Evolutionary conservation across 1,140 invertebrate species (phyloP), one percentile per base, ranked within the genome.

Genomic region (Neelides sp.): DNA sequence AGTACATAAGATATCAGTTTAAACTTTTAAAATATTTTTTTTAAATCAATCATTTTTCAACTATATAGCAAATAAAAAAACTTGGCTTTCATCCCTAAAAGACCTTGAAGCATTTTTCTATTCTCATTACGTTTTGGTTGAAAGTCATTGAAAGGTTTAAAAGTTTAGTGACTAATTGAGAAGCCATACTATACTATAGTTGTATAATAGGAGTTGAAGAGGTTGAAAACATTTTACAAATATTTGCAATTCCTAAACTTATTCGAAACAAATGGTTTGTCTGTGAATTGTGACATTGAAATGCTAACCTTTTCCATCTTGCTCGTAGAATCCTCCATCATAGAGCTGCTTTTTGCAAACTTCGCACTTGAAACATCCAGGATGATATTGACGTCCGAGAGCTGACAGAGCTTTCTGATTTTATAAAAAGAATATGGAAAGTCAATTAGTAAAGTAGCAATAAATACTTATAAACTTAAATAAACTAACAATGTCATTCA

Each of bases 331-430:
- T 39, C 69, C 73, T 41, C 75, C 74, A 36, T 76, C 75, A 28
- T 73, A 72, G 62, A 78, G 73, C 34, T 68, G 68, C 43, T 69
- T 66, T 24, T 73, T 71, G 67, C 78, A 77, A 53, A 74, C 70
- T 15, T 69, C 69, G 65, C 78, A 81, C 57, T 74, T 71, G 65
- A 81, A 81, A 64, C 78, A 76, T 58, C 81, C 76, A 5, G 76
- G 72, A 63, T 80, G 78, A 73, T 74, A 80, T 19, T 75, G 77
- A 58, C 70, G 71, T 55, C 76, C 75, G 50, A 80, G 63, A 3
- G 78, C 78, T 8, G 73, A 78, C 23, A 80, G 70, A 64, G 75
- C 78, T 72, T 77, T 77, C 76, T 78, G 23, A n/a, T n/a, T n/a
- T n/a, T n/a, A n/a, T n/a, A n/a, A n/a, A n/a, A n/a, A n/a, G n/a